phyloP scores from a whole-genome alignment of 92 coral and sea anemone genomes.

The Umimayanthus chanpuru region DNA sequence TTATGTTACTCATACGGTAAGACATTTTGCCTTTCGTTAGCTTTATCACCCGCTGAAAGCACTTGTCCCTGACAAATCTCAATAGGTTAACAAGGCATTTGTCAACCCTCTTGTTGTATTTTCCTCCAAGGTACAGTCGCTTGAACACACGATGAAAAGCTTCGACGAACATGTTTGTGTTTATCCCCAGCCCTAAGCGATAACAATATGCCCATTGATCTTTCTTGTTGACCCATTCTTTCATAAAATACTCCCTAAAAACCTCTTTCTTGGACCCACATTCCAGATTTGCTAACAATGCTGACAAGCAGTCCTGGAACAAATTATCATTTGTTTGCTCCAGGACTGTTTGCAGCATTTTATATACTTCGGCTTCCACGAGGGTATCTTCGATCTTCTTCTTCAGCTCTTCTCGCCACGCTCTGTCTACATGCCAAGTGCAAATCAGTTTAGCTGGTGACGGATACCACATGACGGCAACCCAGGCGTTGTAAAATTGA shows the following conservation, averaged over 20 bases:
- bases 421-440: constrained; percentile 61
- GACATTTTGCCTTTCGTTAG: constrained; percentile 65
- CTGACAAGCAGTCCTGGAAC: constrained; percentile 47
- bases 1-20: constrained; percentile 40
- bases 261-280: not conserved
- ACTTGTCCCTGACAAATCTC: constrained; percentile 59
- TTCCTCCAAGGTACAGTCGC: constrained; percentile 60
- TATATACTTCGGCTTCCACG: constrained; percentile 48
- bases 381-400: constrained; percentile 44
- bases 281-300: constrained; percentile 10
- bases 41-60: constrained; percentile 60
- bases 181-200: constrained; percentile 62
- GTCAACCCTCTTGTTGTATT: constrained; percentile 64
- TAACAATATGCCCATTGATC: constrained; percentile 65
- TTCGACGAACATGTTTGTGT: constrained; percentile 70
- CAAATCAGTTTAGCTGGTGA: constrained; percentile 56
- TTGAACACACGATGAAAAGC: constrained; percentile 75
- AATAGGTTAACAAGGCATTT: constrained; percentile 57
- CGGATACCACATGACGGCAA: constrained; percentile 51
- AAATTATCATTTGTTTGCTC: constrained; percentile 42
- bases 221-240: constrained; percentile 61
- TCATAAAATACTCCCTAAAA: constrained; percentile 43
- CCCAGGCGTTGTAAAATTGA: constrained; percentile 76
- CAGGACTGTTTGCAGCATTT: constrained; percentile 57
- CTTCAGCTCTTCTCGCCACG: constrained; percentile 48